Percentiles rank a stretch among this genome's conserved stretches.
These are phyloP conservation scores for Chrysotoxum bicinctum DNA, from an alignment of 2,888 invertebrate genomes.

Conservation along the genomic window DNA sequence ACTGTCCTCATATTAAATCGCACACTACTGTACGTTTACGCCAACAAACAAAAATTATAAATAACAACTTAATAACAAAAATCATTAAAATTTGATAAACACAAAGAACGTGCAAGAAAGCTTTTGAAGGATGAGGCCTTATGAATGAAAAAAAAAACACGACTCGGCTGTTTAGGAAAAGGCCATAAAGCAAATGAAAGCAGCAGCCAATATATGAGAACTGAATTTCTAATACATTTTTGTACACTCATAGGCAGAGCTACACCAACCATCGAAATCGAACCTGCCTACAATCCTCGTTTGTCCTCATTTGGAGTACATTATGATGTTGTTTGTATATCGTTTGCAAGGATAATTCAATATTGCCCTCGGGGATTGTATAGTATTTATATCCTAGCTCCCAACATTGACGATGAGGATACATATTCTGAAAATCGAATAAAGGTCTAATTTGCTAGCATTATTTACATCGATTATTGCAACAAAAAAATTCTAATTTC, in stretches of 20 bases:
- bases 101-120: conserved; percentile 3
- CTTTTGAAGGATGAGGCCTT: not conserved
- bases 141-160: not conserved
- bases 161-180: not conserved
- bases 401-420: not conserved
- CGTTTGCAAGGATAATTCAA: conserved; percentile 68
- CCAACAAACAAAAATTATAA: conserved; percentile 11
- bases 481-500: conserved; percentile 15
- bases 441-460: conserved; percentile 48
- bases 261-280: not conserved
- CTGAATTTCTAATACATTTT: conserved; percentile 55
- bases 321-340: conserved; percentile 67
- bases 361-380: conserved; percentile 56
- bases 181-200: conserved; percentile 11
- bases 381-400: not conserved
- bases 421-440: conserved; percentile 45
- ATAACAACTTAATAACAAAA: no score
- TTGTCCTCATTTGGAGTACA: conserved; percentile 44
- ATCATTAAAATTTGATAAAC: conserved; percentile 56
- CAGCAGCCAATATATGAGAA: conserved; percentile 52
- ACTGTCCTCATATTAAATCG: not conserved
- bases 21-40: not conserved
- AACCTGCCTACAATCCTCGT: not conserved
- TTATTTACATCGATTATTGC: conserved; percentile 60
- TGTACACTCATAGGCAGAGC: not conserved